Base-by-base conservation (phyloP, 2,113 vertebrate genomes). In the Dipodomys ordii region DNA sequence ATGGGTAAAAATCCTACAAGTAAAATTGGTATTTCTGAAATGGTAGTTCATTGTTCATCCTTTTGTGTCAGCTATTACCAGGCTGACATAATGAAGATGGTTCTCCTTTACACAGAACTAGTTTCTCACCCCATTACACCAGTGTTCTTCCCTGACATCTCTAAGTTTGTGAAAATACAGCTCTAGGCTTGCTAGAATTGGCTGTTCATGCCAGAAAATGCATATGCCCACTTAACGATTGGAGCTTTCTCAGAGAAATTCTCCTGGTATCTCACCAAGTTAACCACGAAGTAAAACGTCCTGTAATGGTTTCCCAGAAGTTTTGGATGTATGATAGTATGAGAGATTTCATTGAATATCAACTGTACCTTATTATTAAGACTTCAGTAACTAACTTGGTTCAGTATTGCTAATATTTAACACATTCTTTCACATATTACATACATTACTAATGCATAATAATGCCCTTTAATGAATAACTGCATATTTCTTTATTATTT, bases 371-470 rank as follows among this genome's bases (percentile, higher is more conserved):
- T 85, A 80, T 18, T 76, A 87, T 69, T 30, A 68, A 92, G 89
- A 91, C 49, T n/a, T 7, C 39, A 92, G 88, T 84, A 62, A 92
- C 5, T 69, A 83, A 72, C 25, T 83, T 53, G n/a, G 7, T 86
- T 94, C 35, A 71, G 12, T 65, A 87, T 80, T 86, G 71, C 35
- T 72, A 74, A 95, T 94, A 81, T 72, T 18, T 84, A 88, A 35
- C n/a, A 91, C 35, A 83, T 2, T 28, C 32, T 53, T 78, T 11
- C 1, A 81, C 10, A 62, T 39, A 87, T 64, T 49, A 64, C 7
- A 62, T 28, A 18, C n/a, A 60, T 89, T 35, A n/a, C 87, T 92
- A 86, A 90, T 79, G 65, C 53, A 83, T 5, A 77, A 53, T 30
- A 93, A 32, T 46, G 60, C 16, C 71, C 22, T 12, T 69, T 35